Conservation (phyloP, 1,140 invertebrate species). For the Semibalanus balanoides region DNA sequence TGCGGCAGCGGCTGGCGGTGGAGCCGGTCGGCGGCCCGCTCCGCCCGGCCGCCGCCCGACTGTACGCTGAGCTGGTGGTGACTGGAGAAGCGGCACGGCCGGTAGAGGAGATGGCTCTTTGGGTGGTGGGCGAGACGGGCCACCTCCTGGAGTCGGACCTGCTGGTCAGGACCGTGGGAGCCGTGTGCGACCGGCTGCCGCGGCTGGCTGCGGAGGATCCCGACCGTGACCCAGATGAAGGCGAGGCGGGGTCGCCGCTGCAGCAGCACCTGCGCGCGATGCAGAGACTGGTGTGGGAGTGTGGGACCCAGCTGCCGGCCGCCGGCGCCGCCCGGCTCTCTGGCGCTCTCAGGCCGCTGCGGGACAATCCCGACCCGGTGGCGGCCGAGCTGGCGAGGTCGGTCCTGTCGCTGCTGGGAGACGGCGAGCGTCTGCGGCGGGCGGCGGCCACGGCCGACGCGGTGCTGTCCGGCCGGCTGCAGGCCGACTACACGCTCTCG, state of each 20-base stretch:
- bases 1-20: background rate
- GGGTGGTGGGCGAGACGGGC: background rate
- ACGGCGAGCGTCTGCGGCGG: background rate
- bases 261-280: background rate
- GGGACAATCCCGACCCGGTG: background rate
- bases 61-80: background rate
- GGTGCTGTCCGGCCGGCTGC: background rate
- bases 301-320: background rate
- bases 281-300: background rate
- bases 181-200: background rate
- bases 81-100: no score
- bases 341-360: background rate
- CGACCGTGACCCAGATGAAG: background rate
- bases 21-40: background rate
- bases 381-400: background rate
- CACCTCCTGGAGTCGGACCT: background rate
- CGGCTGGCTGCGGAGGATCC: background rate
- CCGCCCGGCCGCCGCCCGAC: no score
- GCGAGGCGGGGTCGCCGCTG: background rate
- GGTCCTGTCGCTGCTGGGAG: background rate
- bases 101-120: background rate
- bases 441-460: background rate
- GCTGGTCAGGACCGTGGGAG: background rate
- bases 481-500: background rate
- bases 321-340: background rate